These are phyloP conservation scores for Montipora foliosa DNA, from an alignment of 64 coral and sea anemone species.

Conservation along the genomic window DNA sequence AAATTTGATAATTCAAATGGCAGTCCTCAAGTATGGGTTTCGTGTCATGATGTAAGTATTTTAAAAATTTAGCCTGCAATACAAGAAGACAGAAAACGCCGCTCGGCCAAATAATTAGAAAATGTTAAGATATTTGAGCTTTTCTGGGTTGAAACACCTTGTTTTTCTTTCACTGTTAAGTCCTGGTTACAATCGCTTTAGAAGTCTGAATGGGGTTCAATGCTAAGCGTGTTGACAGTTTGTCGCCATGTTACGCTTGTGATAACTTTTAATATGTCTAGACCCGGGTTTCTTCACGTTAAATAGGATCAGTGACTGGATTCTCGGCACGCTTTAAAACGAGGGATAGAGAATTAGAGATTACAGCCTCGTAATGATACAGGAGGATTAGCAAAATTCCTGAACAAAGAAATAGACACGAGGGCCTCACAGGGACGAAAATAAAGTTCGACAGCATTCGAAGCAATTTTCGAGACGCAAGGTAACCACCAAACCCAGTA, in stretches of 20 bases:
- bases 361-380: neutral
- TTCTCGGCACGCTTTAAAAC: neutral
- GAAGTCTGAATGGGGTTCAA: neutral
- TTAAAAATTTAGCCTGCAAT: too few species aligned
- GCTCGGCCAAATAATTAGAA: too few species aligned
- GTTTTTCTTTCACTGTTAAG: neutral
- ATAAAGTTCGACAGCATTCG: neutral
- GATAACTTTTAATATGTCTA: neutral
- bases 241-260: neutral
- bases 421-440: neutral
- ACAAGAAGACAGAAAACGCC: too few species aligned
- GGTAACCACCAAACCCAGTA: neutral
- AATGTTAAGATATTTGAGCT: too few species aligned
- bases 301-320: neutral
- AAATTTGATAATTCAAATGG: too few species aligned
- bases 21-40: too few species aligned
- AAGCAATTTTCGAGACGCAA: neutral
- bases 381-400: conserved; percentile 3
- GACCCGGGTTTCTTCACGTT: neutral
- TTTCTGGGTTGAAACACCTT: too few species aligned
- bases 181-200: neutral
- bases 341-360: neutral
- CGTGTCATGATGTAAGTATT: too few species aligned
- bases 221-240: neutral
- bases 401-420: neutral